Conservation (phyloP, 2,113 vertebrate genomes). For the Urocitellus parryii region DNA sequence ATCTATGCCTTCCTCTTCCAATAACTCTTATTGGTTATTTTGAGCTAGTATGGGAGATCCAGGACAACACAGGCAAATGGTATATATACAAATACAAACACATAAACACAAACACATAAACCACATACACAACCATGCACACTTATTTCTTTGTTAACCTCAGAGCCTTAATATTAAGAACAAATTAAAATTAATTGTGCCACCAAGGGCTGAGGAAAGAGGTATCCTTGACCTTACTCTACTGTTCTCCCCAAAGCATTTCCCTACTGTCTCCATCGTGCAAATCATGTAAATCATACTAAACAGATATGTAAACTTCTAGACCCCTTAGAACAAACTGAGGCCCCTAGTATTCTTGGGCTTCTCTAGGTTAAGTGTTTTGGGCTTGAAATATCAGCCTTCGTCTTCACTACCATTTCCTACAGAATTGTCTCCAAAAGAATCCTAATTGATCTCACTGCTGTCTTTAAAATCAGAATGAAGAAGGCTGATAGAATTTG, state of each 20-base stretch:
- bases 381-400: conserved; percentile 59
- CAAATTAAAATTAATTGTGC: background rate
- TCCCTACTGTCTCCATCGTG: accelerated
- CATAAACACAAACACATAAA: background rate
- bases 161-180: background rate
- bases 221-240: accelerated
- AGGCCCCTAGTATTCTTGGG: conserved; percentile 88
- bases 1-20: too few species aligned
- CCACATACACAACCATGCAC: too few species aligned
- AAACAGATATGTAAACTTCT: too few species aligned
- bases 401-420: conserved; percentile 52
- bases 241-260: background rate
- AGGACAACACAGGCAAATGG: background rate
- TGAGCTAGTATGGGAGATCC: background rate
- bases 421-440: conserved; percentile 87
- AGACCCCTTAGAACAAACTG: conserved; percentile 88
- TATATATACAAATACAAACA: background rate
- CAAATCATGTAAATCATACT: too few species aligned
- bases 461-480: conserved; percentile 87
- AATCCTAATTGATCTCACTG: conserved; percentile 91
- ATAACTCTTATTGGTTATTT: background rate
- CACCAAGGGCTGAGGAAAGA: background rate
- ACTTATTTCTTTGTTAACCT: background rate
- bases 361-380: conserved; percentile 87
- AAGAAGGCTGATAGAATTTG: conserved; percentile 84